phyloP scores from a whole-genome alignment of 1,140 invertebrate genomes.

The Neodiprion pinetum region DNA sequence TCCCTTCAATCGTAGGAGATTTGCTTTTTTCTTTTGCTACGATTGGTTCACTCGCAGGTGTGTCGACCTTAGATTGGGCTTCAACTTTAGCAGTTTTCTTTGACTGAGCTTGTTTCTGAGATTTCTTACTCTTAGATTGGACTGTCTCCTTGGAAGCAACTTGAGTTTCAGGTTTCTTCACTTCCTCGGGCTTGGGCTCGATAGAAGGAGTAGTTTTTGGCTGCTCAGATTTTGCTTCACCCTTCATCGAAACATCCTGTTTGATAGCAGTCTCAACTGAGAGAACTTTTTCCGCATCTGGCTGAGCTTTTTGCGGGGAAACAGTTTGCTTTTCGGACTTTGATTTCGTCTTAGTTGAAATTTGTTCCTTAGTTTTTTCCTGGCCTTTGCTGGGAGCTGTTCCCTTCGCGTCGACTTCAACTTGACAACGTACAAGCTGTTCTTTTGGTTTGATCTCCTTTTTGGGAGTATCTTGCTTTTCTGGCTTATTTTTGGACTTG shows the following conservation, averaged over 20 bases:
- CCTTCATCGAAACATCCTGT: neutral
- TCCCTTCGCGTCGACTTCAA: neutral
- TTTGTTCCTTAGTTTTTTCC: conserved; percentile 1
- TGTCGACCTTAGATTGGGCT: neutral
- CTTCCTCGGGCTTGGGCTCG: neutral
- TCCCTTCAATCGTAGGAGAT: neutral
- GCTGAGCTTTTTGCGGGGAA: neutral
- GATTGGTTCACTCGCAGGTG: too few species aligned
- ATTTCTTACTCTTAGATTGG: conserved; percentile 1
- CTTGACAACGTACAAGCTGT: neutral
- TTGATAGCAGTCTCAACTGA: neutral
- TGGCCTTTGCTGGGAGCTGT: neutral
- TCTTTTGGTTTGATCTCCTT: neutral
- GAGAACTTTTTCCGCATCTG: neutral
- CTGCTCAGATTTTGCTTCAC: conserved; percentile 9
- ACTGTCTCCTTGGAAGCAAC: neutral
- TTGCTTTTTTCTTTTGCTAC: neutral
- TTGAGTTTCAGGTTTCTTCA: neutral
- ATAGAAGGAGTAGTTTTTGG: neutral
- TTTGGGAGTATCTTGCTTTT: neutral
- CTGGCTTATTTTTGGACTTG: neutral
- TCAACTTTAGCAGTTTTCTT: neutral
- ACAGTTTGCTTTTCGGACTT: conserved; percentile 5
- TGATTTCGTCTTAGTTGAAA: neutral
- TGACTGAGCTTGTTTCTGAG: neutral